These are phyloP conservation scores for Cydia pomonella DNA, from an alignment of 1,140 invertebrate genomes.

Conservation along the genomic window DNA sequence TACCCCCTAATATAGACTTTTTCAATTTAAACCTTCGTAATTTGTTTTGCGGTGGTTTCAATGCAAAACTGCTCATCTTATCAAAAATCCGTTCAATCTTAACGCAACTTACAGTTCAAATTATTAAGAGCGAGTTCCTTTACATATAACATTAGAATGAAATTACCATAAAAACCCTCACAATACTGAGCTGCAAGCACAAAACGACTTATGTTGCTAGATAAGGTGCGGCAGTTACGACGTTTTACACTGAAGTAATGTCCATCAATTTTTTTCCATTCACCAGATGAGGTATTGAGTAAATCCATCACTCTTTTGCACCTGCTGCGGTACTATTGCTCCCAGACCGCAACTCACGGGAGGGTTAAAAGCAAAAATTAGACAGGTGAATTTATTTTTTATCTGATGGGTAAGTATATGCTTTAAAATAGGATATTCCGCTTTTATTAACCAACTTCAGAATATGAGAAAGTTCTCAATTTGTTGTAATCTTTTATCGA, in stretches of 20 bases:
- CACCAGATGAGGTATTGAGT: constrained; percentile 44
- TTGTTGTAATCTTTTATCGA: no score
- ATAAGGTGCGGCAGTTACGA: not conserved
- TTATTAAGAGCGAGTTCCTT: not conserved
- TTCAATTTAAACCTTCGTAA: no score
- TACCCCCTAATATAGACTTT: no score
- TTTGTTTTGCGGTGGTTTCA: no score
- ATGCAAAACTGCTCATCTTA: no score
- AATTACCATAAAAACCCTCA: constrained; percentile 38
- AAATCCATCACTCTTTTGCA: constrained; percentile 50
- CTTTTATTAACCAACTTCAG: no score
- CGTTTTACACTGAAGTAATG: constrained; percentile 39
- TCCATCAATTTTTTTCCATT: constrained; percentile 57
- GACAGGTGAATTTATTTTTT: no score
- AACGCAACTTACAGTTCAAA: not conserved
- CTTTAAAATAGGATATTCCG: no score
- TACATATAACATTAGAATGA: constrained; percentile 15
- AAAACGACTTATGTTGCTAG: not conserved
- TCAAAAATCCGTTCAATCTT: no score
- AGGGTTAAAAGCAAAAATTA: no score
- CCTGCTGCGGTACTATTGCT: constrained; percentile 20
- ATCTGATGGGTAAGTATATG: no score
- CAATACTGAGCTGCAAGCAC: not conserved
- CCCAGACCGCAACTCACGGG: not conserved
- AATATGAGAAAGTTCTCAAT: no score